Evolutionary conservation across 2,797 vertebrate genomes (phyloP).

Genomic region (Malurus splendens): DNA sequence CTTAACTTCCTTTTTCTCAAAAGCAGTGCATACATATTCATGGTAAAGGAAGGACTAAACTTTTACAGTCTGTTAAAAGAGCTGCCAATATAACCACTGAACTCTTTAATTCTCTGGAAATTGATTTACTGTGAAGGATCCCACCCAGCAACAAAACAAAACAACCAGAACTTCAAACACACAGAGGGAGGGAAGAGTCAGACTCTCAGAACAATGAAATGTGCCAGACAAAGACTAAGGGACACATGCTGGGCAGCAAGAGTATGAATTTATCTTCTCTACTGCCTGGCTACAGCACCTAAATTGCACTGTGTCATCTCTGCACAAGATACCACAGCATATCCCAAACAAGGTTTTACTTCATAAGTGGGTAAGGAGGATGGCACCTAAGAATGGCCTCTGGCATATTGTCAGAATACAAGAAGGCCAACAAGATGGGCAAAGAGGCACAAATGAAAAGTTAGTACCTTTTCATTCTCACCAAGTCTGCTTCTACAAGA

Average conservation of each 20-base stretch:
- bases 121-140: slow-evolving; percentile 19
- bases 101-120: slow-evolving; percentile 13
- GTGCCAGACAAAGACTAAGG: background rate
- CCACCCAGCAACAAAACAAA: slow-evolving; percentile 71
- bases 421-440: background rate
- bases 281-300: background rate
- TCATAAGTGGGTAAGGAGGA: background rate
- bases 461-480: background rate
- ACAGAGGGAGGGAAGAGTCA: background rate
- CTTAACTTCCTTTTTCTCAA: background rate
- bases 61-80: background rate
- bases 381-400: background rate
- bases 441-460: background rate
- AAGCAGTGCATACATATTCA: background rate
- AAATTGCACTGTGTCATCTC: background rate
- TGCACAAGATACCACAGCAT: background rate
- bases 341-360: background rate
- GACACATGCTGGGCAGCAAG: background rate
- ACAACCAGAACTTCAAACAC: slow-evolving; percentile 34
- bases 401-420: background rate
- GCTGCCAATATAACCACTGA: slow-evolving; percentile 21
- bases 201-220: background rate
- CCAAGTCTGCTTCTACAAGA: background rate
- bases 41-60: background rate
- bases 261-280: background rate